phyloP scores from a whole-genome alignment of 1,140 invertebrate genomes.

The Maconellicoccus hirsutus region DNA sequence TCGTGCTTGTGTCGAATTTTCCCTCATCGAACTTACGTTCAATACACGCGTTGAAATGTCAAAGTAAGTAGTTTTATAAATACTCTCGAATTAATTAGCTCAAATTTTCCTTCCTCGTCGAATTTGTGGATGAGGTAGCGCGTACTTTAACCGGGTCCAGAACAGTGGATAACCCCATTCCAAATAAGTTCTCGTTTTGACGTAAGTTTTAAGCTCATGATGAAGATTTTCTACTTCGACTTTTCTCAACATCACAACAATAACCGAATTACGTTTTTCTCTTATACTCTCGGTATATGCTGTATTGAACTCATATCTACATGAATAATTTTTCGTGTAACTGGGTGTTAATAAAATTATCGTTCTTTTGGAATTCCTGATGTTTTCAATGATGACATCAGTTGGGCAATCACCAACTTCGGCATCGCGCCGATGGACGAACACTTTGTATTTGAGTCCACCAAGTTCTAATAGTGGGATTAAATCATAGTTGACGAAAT shows the following conservation, averaged over 20 bases:
- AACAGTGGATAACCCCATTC: slow-evolving; percentile 77
- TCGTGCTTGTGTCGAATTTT: too few relatives aligned
- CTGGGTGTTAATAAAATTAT: slow-evolving; percentile 68
- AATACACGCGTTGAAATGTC: too few relatives aligned
- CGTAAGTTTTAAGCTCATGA: slow-evolving; percentile 59
- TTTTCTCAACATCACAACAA: slow-evolving; percentile 66
- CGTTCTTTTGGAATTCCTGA: slow-evolving; percentile 65
- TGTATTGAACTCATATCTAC: slow-evolving; percentile 66
- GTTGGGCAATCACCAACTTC: slow-evolving; percentile 61
- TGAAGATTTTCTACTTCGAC: slow-evolving; percentile 50
- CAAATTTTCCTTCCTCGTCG: too few relatives aligned
- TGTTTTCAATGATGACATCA: slow-evolving; percentile 63
- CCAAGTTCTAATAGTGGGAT: slow-evolving; percentile 52
- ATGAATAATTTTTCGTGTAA: slow-evolving; percentile 74
- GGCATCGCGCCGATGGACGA: slow-evolving; percentile 74
- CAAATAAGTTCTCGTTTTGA: slow-evolving; percentile 79
- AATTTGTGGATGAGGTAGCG: slow-evolving; percentile 29
- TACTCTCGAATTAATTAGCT: too few relatives aligned
- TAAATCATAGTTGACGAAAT: slow-evolving; percentile 55
- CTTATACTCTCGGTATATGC: slow-evolving; percentile 65
- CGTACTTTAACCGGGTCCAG: slow-evolving; percentile 66
- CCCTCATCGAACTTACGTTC: too few relatives aligned
- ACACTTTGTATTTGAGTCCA: slow-evolving; percentile 47
- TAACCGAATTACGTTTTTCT: slow-evolving; percentile 56
- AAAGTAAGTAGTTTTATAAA: too few relatives aligned